Percentiles rank a stretch among this genome's conserved stretches.
Conservation (phyloP, 2,113 vertebrate genomes). For the Stegastes partitus region DNA sequence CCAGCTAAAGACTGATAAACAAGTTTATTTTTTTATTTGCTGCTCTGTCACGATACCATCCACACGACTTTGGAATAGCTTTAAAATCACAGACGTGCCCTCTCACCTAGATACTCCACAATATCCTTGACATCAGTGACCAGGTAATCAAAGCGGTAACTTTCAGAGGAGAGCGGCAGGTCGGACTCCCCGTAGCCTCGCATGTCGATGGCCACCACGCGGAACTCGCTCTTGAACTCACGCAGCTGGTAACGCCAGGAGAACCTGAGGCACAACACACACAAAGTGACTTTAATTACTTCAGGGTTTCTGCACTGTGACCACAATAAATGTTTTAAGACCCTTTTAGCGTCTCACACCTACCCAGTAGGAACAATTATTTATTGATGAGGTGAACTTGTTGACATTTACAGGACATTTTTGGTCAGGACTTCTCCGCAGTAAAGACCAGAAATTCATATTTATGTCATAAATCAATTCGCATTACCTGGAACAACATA, state of each 20-base stretch:
- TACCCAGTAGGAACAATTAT: no score
- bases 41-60: conserved; percentile 21
- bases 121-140: conserved; percentile 97
- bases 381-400: no score
- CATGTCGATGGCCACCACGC: conserved; percentile 96
- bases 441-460: not conserved
- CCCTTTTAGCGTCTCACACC: not conserved
- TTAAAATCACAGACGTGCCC: not conserved
- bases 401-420: not conserved
- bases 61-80: not conserved
- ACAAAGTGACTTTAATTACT: not conserved
- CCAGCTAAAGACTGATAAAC: conserved; percentile 37
- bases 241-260: conserved; percentile 97
- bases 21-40: conserved; percentile 61
- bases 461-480: not conserved
- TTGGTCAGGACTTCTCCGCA: not conserved
- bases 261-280: conserved; percentile 85
- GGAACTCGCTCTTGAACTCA: conserved; percentile 98
- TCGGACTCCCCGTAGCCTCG: conserved; percentile 97
- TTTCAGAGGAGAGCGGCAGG: conserved; percentile 89
- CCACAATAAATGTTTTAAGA: not conserved
- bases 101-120: conserved; percentile 95
- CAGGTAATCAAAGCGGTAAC: conserved; percentile 92
- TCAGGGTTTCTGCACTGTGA: not conserved
- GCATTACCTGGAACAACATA: no score